phyloP scores from a whole-genome alignment of 2,113 vertebrate species.

The Ceyx melanurus region DNA sequence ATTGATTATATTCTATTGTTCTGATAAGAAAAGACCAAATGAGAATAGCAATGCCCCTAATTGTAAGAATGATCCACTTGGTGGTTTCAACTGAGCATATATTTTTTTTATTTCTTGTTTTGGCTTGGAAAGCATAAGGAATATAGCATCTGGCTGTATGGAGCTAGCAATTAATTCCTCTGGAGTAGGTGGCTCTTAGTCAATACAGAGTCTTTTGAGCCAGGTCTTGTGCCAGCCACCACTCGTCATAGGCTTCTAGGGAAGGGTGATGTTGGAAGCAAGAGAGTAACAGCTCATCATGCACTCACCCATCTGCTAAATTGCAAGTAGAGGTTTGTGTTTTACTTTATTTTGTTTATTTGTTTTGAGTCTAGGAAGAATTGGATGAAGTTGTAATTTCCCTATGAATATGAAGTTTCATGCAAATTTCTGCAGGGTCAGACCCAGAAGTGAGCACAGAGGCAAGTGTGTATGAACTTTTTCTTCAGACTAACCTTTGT shows the following conservation, averaged over 20 bases:
- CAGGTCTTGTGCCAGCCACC: neutral
- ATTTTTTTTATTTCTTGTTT: neutral
- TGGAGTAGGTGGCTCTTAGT: neutral
- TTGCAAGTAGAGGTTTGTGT: neutral
- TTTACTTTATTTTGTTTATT: neutral
- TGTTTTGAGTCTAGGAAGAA: neutral
- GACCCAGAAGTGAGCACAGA: neutral
- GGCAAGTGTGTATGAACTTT: neutral
- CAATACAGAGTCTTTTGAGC: neutral
- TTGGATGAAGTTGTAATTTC: neutral
- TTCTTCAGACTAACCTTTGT: neutral
- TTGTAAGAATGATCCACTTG: neutral
- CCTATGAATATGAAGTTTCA: neutral
- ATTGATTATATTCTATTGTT: neutral
- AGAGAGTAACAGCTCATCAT: neutral
- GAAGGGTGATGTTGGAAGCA: neutral
- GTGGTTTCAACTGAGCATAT: neutral
- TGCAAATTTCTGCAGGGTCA: neutral
- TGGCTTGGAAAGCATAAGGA: neutral
- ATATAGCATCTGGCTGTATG: neutral
- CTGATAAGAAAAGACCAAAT: rapidly evolving
- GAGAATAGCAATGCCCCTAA: neutral
- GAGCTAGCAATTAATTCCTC: neutral
- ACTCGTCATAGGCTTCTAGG: rapidly evolving
- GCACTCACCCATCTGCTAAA: neutral